These are phyloP conservation scores for Gadopsis marmoratus DNA, from an alignment of 2,797 vertebrate genomes.

Conservation along the genomic window DNA sequence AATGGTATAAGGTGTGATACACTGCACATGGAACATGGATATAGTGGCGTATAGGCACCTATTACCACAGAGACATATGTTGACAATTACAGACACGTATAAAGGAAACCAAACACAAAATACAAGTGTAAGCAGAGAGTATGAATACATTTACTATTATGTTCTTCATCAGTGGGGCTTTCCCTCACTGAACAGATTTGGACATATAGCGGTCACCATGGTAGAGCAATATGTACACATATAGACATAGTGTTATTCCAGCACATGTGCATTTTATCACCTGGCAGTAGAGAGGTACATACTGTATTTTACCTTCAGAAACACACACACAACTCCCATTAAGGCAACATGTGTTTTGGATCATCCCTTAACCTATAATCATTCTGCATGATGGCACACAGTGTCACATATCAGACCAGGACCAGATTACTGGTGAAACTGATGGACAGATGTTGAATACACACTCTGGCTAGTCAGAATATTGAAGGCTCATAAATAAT, in stretches of 20 bases:
- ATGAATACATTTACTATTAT: slow-evolving; percentile 1
- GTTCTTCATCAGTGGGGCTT: slow-evolving; percentile 3
- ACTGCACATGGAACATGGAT: slow-evolving; percentile 39
- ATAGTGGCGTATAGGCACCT: slow-evolving; percentile 14
- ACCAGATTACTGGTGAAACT: slow-evolving; percentile 1
- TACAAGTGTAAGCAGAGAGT: slow-evolving; percentile 3
- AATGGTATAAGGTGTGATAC: slow-evolving; percentile 37
- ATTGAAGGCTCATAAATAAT: neutral
- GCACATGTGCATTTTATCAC: neutral
- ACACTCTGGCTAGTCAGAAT: neutral
- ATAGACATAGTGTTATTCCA: neutral
- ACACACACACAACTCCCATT: slow-evolving; percentile 15
- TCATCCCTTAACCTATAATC: slow-evolving; percentile 20
- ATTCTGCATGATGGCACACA: slow-evolving; percentile 7
- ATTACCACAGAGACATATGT: slow-evolving; percentile 35
- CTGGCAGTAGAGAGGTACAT: neutral
- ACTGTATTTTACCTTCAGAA: slow-evolving; percentile 13
- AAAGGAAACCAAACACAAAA: slow-evolving; percentile 24
- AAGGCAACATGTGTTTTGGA: slow-evolving; percentile 12
- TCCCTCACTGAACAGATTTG: neutral
- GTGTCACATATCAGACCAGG: neutral
- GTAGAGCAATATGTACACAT: neutral
- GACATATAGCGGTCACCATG: neutral
- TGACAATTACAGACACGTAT: slow-evolving; percentile 33
- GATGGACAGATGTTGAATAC: neutral